Percentiles rank a stretch among this genome's conserved stretches.
phyloP scores from a whole-genome alignment of 2,888 invertebrate genomes.

The Ecliptopera silaceata region DNA sequence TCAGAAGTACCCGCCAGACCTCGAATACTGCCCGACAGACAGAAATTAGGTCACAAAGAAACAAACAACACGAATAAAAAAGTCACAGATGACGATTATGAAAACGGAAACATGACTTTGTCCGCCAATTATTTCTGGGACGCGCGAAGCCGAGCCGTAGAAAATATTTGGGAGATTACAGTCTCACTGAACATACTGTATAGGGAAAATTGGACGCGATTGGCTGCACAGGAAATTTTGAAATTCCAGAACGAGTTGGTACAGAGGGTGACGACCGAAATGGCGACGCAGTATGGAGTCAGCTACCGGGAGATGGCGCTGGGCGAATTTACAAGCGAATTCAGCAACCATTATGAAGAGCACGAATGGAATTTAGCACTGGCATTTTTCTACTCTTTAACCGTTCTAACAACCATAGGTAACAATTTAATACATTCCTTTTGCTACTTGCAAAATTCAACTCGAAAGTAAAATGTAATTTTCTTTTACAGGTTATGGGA shows the following conservation, averaged over 20 bases:
- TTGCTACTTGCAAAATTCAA: conserved; percentile 16
- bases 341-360: conserved; percentile 79
- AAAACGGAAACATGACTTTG: conserved; percentile 67
- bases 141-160: conserved; percentile 85
- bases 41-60: conserved; percentile 79
- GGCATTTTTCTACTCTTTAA: conserved; percentile 96
- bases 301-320: conserved; percentile 80
- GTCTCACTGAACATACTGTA: conserved; percentile 94
- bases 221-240: conserved; percentile 89
- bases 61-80: conserved; percentile 65
- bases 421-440: conserved; percentile 62
- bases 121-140: conserved; percentile 80
- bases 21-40: conserved; percentile 76
- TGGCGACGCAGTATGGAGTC: conserved; percentile 84
- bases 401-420: conserved; percentile 96
- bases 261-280: conserved; percentile 90
- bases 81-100: conserved; percentile 67
- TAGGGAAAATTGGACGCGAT: conserved; percentile 94
- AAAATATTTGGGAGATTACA: conserved; percentile 96
- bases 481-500: conserved; percentile 91
- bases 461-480: conserved; percentile 20
- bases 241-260: conserved; percentile 93
- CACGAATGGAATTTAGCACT: conserved; percentile 94
- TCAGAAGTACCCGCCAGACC: conserved; percentile 80
- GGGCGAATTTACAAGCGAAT: conserved; percentile 69